A percentile compares a stretch with the other conserved stretches of the same genome.
These are phyloP conservation scores for Eristalis intricaria DNA, from an alignment of 2,888 invertebrate species.

Conservation along the genomic window DNA sequence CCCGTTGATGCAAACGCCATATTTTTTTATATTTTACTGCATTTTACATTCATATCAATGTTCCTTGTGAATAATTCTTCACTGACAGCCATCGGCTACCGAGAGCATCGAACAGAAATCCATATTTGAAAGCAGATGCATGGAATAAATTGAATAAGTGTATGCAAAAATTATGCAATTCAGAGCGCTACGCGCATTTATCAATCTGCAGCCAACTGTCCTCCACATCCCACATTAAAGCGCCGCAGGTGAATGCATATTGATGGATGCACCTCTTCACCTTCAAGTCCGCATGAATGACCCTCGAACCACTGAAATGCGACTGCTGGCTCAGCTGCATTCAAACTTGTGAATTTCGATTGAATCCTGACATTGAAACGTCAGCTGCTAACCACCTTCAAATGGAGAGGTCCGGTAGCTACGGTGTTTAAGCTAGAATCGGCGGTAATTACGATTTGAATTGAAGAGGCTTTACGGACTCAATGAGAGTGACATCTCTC, in stretches of 20 bases:
- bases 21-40: too few species aligned
- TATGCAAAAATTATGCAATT: background rate
- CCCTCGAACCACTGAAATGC: background rate
- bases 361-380: slow-evolving; percentile 17
- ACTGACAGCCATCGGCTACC: background rate
- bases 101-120: too few species aligned
- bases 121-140: too few species aligned
- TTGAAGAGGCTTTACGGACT: slow-evolving; percentile 27
- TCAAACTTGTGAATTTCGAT: background rate
- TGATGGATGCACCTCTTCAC: slow-evolving; percentile 21
- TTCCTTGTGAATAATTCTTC: too few species aligned
- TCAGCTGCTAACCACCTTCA: slow-evolving; percentile 13
- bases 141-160: background rate
- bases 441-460: slow-evolving; percentile 14
- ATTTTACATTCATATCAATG: too few species aligned
- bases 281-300: slow-evolving; percentile 27
- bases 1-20: too few species aligned
- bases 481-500: slow-evolving; percentile 11
- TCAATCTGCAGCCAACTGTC: background rate
- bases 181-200: background rate
- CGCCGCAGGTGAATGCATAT: background rate
- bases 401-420: slow-evolving; percentile 7
- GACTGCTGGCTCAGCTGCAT: background rate
- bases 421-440: background rate
- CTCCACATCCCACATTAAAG: background rate